Percentiles rank a stretch among this genome's conserved stretches.
These are phyloP conservation scores for Trochalopteron elliotii DNA, from an alignment of 2,113 vertebrate genomes.

Conservation along the genomic window DNA sequence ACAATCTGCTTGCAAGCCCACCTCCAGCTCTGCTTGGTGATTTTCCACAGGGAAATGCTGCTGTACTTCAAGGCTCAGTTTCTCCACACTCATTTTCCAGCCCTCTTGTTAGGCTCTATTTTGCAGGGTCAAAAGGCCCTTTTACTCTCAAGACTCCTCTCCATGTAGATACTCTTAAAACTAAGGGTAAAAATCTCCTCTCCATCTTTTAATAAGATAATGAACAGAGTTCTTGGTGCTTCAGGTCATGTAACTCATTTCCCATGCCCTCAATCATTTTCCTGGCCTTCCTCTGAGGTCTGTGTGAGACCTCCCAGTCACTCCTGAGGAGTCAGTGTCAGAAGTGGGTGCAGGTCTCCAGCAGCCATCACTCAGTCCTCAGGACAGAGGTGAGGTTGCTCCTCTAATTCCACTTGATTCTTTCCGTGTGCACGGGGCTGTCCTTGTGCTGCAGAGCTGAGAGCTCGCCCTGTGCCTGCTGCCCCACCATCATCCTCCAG, in stretches of 20 bases:
- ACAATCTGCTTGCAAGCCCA: neutral
- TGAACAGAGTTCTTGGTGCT: neutral
- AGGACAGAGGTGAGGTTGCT: neutral
- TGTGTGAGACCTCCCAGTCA: neutral
- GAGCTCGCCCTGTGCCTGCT: neutral
- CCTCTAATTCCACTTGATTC: neutral
- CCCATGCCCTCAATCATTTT: neutral
- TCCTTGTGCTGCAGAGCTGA: neutral
- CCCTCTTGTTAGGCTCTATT: constrained; percentile 13
- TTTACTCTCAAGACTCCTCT: constrained; percentile 1
- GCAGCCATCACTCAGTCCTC: neutral
- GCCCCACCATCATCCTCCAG: rapidly evolving
- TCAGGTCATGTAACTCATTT: neutral
- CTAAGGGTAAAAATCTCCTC: neutral
- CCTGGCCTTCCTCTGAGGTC: neutral
- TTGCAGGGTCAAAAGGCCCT: constrained; percentile 47
- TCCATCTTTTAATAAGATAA: constrained; percentile 31
- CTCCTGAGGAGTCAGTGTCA: neutral
- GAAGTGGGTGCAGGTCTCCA: neutral
- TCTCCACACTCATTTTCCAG: neutral
- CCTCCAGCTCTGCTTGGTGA: neutral
- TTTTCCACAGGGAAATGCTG: neutral
- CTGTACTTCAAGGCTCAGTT: neutral
- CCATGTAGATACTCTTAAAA: neutral
- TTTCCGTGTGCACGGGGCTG: neutral